Percentiles rank a stretch among this genome's conserved stretches.
Evolutionary conservation across 2,888 invertebrate species (phyloP).

Genomic region (Parnassius mnemosyne): DNA sequence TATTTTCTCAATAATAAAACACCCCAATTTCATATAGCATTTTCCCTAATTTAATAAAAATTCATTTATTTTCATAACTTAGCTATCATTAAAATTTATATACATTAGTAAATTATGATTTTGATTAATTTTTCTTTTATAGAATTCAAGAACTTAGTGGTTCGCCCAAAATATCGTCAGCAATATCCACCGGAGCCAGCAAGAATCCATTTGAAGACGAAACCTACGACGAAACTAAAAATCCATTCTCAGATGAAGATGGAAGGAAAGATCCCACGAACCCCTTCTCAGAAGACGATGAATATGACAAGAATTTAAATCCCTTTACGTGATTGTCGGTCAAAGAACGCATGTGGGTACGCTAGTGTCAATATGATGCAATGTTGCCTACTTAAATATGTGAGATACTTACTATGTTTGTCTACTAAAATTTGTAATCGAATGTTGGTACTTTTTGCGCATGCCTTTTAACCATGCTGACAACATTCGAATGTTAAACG

Average conservation of each 20-base stretch:
- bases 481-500: conserved; percentile 1
- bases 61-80: no score
- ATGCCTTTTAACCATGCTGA: not conserved
- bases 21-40: no score
- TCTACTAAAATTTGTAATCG: no score
- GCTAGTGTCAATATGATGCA: not conserved
- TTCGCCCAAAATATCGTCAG: conserved; percentile 49
- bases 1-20: no score
- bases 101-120: no score
- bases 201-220: conserved; percentile 71
- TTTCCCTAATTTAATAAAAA: no score
- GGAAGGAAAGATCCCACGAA: conserved; percentile 68
- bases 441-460: no score
- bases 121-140: not conserved
- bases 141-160: conserved; percentile 22
- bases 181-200: conserved; percentile 42
- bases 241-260: conserved; percentile 83
- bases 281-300: conserved; percentile 78
- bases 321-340: conserved; percentile 79
- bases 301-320: conserved; percentile 88
- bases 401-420: no score
- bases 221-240: conserved; percentile 81
- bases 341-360: not conserved
- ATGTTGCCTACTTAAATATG: conserved; percentile 7
- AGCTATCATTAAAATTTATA: no score